Percentiles rank a stretch among this genome's conserved stretches.
These are phyloP conservation scores for Rutpela maculata DNA, from an alignment of 2,888 invertebrate genomes.

Conservation along the genomic window DNA sequence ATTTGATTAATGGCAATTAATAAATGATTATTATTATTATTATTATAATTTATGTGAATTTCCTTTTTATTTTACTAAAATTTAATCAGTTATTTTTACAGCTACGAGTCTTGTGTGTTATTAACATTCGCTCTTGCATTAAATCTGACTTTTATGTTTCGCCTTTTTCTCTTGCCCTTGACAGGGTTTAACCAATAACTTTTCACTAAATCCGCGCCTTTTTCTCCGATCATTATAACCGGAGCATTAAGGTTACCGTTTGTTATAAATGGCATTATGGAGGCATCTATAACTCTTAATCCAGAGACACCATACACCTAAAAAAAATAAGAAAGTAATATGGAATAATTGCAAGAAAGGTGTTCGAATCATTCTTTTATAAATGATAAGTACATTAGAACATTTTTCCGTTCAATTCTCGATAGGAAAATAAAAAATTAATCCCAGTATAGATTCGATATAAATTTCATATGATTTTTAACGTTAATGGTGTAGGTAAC, in stretches of 20 bases:
- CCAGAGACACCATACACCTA: constrained; percentile 80
- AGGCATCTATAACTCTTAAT: constrained; percentile 89
- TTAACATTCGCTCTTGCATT: constrained; percentile 56
- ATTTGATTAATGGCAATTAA: too few relatives aligned
- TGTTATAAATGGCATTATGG: constrained; percentile 91
- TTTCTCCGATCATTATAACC: constrained; percentile 91
- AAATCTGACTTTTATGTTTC: constrained; percentile 54
- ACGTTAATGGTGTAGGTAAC: too few relatives aligned
- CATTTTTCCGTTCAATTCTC: too few relatives aligned
- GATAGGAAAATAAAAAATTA: too few relatives aligned
- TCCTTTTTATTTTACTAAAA: too few relatives aligned
- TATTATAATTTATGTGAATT: too few relatives aligned
- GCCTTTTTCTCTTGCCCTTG: constrained; percentile 48
- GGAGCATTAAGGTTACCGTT: constrained; percentile 93
- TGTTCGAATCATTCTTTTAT: too few relatives aligned
- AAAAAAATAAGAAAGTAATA: constrained; percentile 14
- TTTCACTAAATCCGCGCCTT: constrained; percentile 89
- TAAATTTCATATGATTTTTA: too few relatives aligned
- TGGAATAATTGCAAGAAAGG: not conserved
- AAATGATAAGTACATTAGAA: too few relatives aligned
- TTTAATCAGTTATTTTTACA: not conserved
- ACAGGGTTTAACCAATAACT: constrained; percentile 68
- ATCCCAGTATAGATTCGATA: too few relatives aligned
- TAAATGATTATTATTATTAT: too few relatives aligned
- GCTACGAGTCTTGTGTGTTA: not conserved